phyloP scores from a whole-genome alignment of 2,797 vertebrate species.

The Xerus rutilus region DNA sequence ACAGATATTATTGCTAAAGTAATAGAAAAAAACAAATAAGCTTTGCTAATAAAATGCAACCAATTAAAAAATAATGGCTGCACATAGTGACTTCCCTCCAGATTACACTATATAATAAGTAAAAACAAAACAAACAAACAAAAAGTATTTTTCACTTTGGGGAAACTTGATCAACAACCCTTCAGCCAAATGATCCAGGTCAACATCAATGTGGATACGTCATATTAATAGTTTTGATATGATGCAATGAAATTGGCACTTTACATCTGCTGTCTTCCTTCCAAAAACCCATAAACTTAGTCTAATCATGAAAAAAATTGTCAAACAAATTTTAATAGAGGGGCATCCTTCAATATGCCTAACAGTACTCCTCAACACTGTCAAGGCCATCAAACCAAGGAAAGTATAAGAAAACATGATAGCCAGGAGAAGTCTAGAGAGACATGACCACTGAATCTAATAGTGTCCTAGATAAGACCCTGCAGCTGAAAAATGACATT shows the following conservation, averaged over 20 bases:
- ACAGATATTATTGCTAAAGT: not conserved
- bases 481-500: not conserved
- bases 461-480: not conserved
- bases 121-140: not conserved
- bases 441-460: not conserved
- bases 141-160: not conserved
- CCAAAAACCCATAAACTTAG: too few relatives aligned
- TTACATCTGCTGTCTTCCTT: not conserved
- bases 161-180: not conserved
- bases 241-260: not conserved
- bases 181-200: not conserved
- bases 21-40: not conserved
- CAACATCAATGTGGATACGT: not conserved
- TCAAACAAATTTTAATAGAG: too few relatives aligned
- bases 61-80: not conserved
- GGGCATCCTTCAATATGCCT: too few relatives aligned
- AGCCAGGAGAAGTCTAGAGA: not conserved
- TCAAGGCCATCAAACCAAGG: not conserved
- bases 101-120: not conserved
- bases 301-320: too few relatives aligned
- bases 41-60: slow-evolving; percentile 44
- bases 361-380: too few relatives aligned
- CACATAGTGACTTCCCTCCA: not conserved
- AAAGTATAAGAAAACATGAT: not conserved
- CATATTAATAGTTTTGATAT: not conserved